Base-by-base conservation (phyloP, 2,113 vertebrate genomes). In the Dasypus novemcinctus region DNA sequence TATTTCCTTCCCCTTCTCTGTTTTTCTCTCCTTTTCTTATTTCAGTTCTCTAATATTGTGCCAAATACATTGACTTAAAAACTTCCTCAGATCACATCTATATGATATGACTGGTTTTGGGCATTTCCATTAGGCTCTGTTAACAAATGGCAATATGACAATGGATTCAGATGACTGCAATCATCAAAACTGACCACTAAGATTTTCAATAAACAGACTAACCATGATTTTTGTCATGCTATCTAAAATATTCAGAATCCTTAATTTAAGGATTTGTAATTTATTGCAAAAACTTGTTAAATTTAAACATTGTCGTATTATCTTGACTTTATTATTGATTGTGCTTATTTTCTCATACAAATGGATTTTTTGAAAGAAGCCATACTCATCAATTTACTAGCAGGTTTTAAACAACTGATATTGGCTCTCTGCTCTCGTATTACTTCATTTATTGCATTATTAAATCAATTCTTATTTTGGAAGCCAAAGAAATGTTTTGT, bases 391-490 rank as follows among this genome's bases (percentile, higher is more conserved):
- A 86, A 38, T 18, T 88, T 95, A 66, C 72, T 89, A 83, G 66
- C 27, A 76, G n/a, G 9, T 74, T 95, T 95, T 46, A 5, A 49
- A n/a, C 72, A 84, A 84, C 72, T 69, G 66, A 90, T 74, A 68
- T 85, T 95, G 95, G 97, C 97, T 90, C 46, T 88, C 79, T 43
- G 29, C 81, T 90, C 91, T 95, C 41, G 43, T 94, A 96, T 97
- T 97, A 95, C 95, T 97, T 97, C 96, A 96, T 93, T 96, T 97
- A 96, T 97, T 95, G 29, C 87, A 84, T 90, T 97, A 95, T 97
- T 97, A 97, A 96, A 96, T 95, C 83, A 96, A 96, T 93, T 89
- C 57, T 93, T 91, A 68, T 9, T 94, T 93, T 71, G 74, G 66
- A 89, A 87, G 92, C 95, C 97, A 97, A 97, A 68, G 92, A 90